phyloP scores from a whole-genome alignment of 2,113 vertebrate species.

The Salminus brasiliensis region DNA sequence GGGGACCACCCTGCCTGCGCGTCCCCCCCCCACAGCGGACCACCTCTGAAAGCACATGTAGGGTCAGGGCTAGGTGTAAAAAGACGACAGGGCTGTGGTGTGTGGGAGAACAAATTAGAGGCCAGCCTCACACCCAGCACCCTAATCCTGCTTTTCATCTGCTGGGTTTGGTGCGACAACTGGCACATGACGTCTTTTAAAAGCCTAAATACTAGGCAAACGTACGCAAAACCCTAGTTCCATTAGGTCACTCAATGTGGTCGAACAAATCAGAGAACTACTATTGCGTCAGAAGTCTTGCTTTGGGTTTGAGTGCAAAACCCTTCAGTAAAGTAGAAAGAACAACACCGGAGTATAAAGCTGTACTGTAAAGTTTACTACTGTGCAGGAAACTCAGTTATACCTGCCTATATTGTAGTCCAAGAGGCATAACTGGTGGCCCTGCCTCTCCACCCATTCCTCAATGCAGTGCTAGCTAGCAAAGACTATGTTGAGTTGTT shows the following conservation, averaged over 20 bases:
- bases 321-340: not conserved
- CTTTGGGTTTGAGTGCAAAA: not conserved
- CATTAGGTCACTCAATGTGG: not conserved
- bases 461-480: too few relatives aligned
- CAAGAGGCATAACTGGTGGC: too few relatives aligned
- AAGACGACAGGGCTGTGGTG: conserved; percentile 31
- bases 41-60: conserved; percentile 22
- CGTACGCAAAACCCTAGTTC: conserved; percentile 5
- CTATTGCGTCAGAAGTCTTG: not conserved
- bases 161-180: conserved; percentile 29
- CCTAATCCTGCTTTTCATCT: conserved; percentile 34
- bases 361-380: too few relatives aligned
- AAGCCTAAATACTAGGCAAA: conserved; percentile 19
- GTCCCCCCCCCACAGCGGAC: not conserved
- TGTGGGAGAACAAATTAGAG: conserved; percentile 12
- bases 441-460: too few relatives aligned
- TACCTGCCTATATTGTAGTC: too few relatives aligned
- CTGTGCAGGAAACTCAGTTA: too few relatives aligned
- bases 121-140: conserved; percentile 33
- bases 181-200: conserved; percentile 9
- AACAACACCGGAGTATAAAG: not conserved
- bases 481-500: too few relatives aligned
- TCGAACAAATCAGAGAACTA: not conserved
- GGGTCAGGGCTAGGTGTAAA: conserved; percentile 37
- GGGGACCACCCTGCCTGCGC: conserved; percentile 52